Conservation (phyloP, 2,113 vertebrate species). For the Laterallus jamaicensis region DNA sequence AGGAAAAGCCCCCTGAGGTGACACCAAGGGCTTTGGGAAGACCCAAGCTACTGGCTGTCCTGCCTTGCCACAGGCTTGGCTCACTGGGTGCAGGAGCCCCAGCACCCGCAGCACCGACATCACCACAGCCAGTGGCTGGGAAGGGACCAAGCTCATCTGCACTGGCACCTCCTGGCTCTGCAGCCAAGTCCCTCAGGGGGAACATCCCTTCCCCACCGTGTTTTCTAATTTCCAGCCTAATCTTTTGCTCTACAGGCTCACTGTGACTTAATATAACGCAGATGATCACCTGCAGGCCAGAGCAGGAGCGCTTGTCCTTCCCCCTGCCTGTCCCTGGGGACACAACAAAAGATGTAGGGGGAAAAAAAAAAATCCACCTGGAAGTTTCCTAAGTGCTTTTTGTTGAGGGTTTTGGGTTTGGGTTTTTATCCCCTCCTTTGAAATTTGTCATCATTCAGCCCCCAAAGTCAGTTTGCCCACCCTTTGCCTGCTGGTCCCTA, state of each 20-base stretch:
- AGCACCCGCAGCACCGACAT: fast-evolving
- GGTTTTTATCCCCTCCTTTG: not conserved
- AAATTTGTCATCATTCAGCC: not conserved
- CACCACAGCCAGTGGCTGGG: not conserved
- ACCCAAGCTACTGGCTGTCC: fast-evolving
- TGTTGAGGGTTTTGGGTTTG: not conserved
- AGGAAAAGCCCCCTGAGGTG: not conserved
- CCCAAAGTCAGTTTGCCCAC: not conserved
- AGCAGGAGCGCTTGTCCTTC: not conserved
- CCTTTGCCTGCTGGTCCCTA: not conserved
- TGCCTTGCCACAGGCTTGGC: fast-evolving
- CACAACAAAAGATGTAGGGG: not conserved
- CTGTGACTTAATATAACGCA: not conserved
- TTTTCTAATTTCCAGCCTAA: constrained; percentile 49
- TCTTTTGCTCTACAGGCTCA: not conserved
- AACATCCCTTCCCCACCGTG: fast-evolving
- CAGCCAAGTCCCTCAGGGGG: not conserved
- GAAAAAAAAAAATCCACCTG: not conserved
- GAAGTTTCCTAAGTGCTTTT: not conserved
- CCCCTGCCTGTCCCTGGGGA: fast-evolving
- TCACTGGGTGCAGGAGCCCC: fast-evolving
- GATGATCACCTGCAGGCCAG: not conserved
- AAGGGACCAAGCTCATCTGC: fast-evolving
- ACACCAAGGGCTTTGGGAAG: not conserved
- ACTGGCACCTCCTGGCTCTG: fast-evolving